Conservation (phyloP, 1,140 invertebrate species). For the Musca domestica region DNA sequence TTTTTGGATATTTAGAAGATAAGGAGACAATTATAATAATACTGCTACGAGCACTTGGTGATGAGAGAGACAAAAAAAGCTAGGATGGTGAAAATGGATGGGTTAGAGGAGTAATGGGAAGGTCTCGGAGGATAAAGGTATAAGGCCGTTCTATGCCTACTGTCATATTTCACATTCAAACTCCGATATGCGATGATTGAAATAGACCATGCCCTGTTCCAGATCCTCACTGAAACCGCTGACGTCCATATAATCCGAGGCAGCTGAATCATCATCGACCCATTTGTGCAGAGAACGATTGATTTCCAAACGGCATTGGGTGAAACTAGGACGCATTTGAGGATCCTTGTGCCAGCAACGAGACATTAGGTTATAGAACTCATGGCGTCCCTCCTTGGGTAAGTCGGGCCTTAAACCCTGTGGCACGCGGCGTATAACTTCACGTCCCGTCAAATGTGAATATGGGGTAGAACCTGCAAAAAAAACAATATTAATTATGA, state of each 20-base stretch:
- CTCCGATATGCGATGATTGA: slow-evolving; percentile 58
- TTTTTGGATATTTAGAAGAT: too few species aligned
- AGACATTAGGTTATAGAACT: slow-evolving; percentile 73
- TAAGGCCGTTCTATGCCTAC: slow-evolving; percentile 23
- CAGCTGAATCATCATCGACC: slow-evolving; percentile 66
- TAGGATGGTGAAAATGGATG: background rate
- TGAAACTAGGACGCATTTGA: slow-evolving; percentile 70
- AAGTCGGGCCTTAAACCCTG: slow-evolving; percentile 73
- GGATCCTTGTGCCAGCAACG: slow-evolving; percentile 76
- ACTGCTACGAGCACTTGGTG: slow-evolving; percentile 27
- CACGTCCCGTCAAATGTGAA: slow-evolving; percentile 73
- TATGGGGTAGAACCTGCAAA: slow-evolving; percentile 78
- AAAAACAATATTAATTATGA: slow-evolving; percentile 51
- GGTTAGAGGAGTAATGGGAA: slow-evolving; percentile 3
- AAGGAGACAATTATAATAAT: slow-evolving; percentile 22
- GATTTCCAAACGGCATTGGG: slow-evolving; percentile 66
- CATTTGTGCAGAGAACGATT: slow-evolving; percentile 54
- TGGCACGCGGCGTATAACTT: slow-evolving; percentile 73
- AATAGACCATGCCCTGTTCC: slow-evolving; percentile 53
- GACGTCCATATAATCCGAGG: slow-evolving; percentile 73
- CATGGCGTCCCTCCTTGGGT: slow-evolving; percentile 71
- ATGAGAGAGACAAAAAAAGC: slow-evolving; percentile 4
- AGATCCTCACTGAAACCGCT: slow-evolving; percentile 73
- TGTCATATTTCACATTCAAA: slow-evolving; percentile 63
- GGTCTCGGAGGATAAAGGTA: slow-evolving; percentile 24